phyloP scores from a whole-genome alignment of 2,113 vertebrate species.

The Hemichromis elongatus region DNA sequence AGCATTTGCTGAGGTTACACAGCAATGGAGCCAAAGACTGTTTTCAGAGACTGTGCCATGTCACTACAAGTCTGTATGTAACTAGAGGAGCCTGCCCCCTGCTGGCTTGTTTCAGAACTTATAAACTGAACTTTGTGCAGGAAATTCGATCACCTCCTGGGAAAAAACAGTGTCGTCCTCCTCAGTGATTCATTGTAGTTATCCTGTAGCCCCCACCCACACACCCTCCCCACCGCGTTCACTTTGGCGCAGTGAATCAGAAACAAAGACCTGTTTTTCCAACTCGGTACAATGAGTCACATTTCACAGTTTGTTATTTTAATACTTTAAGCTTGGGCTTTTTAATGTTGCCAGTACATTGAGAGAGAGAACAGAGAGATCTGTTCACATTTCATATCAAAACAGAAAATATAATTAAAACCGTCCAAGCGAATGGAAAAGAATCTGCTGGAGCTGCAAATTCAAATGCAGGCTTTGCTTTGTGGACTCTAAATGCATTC shows the following conservation, averaged over 20 bases:
- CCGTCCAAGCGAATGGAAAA: background rate
- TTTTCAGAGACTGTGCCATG: background rate
- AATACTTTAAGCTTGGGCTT: background rate
- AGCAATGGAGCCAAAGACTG: background rate
- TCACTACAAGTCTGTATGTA: background rate
- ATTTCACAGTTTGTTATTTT: background rate
- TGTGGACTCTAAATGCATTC: background rate
- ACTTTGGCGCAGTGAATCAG: accelerated
- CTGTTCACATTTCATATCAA: background rate
- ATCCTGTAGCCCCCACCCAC: background rate
- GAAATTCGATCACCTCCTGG: background rate
- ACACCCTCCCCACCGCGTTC: too few relatives aligned
- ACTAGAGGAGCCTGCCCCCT: background rate
- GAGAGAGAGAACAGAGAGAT: too few relatives aligned
- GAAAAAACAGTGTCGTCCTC: background rate
- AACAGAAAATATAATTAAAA: background rate
- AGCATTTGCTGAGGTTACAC: background rate
- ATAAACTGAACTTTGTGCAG: too few relatives aligned
- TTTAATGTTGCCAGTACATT: background rate
- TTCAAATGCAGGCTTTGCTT: background rate
- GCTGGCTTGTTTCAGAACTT: background rate
- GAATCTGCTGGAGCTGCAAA: background rate
- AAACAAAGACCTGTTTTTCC: background rate
- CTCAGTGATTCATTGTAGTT: background rate
- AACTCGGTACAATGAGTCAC: background rate